A percentile compares a stretch with the other conserved stretches of the same genome.
Evolutionary conservation across 2,888 invertebrate species (phyloP).

Genomic region (Drosophila dives): DNA sequence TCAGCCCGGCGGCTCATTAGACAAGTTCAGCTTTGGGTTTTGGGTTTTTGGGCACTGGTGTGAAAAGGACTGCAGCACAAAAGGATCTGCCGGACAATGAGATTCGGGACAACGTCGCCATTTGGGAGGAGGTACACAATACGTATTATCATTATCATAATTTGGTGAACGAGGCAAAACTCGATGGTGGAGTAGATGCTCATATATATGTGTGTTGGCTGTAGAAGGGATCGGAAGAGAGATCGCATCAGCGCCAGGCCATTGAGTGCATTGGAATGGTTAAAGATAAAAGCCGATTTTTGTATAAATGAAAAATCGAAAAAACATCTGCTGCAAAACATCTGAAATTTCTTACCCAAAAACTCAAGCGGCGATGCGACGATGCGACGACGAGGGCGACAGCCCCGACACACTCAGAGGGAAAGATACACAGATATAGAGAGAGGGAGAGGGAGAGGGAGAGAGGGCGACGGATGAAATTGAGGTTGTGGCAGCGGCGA

Average conservation of each 20-base stretch:
- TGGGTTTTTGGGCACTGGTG: slow-evolving; percentile 32
- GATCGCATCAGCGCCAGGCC: slow-evolving; percentile 62
- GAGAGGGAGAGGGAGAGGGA: neutral
- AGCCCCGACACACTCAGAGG: neutral
- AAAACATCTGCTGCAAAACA: slow-evolving; percentile 72
- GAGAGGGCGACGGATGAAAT: slow-evolving; percentile 2
- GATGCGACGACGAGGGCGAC: slow-evolving; percentile 25
- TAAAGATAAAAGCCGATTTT: slow-evolving; percentile 66
- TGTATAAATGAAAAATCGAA: slow-evolving; percentile 39
- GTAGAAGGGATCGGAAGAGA: slow-evolving; percentile 30
- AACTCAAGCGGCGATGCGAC: slow-evolving; percentile 25
- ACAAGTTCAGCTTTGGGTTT: slow-evolving; percentile 17
- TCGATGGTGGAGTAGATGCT: slow-evolving; percentile 20
- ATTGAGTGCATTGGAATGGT: slow-evolving; percentile 48
- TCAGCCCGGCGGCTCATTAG: slow-evolving; percentile 56
- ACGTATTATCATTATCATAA: slow-evolving; percentile 65
- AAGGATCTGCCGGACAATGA: slow-evolving; percentile 45
- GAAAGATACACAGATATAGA: slow-evolving; percentile 1
- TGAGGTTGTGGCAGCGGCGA: slow-evolving; percentile 22
- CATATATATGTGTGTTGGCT: slow-evolving; percentile 7
- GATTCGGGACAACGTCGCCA: slow-evolving; percentile 5
- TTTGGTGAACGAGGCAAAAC: slow-evolving; percentile 48
- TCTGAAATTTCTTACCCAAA: slow-evolving; percentile 60
- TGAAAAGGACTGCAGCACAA: slow-evolving; percentile 58
- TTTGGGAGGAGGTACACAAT: slow-evolving; percentile 33